Evolutionary conservation across 2,888 invertebrate genomes (phyloP), one percentile per base, ranked within the genome.

Genomic region (Ctenicera cuprea): DNA sequence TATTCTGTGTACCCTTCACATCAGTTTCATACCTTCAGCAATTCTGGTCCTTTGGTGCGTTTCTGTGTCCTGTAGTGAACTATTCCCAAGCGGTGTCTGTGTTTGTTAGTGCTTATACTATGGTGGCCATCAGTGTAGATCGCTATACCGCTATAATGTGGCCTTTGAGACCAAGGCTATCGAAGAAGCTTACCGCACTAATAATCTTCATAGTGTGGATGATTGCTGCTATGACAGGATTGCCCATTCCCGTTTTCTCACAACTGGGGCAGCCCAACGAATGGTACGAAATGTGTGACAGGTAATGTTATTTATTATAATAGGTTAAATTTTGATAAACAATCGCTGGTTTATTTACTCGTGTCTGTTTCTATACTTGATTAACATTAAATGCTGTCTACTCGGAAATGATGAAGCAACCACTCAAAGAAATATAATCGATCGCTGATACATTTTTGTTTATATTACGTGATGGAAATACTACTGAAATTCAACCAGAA

Each of bases 1-100:
- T 95, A 22, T 94, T 97, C 82, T 97, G 97, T 87, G 94, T 97
- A 76, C 97, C 97, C 1, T 97, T 97, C 83, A 94, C 96, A 1
- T 96, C 95, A 82, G 91, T 96, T 26, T 92, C 96, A 11, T 92
- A 92, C 81, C 88, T 97, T 78, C 88, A 95, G 48, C 92, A 93
- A 83, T 94, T 95, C 83, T 97, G 97, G 97, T 95, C 96, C 0
- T 97, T 97, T 83, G 96, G 96, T 0, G 88, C 89, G 16, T 88
- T 92, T 43, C 90, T 97, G 87, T 97, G 97, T 85, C 93, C 94
- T 75, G 88, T 94, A 41, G 95, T 97, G 78, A 94, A 93, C 86
- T 96, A 94, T 85, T 92, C 93, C 0, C 95, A 95, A 87, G 94
- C 93, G 0, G 92, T 94, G 54, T 94, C 94, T 11, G 95, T 94